Evolutionary conservation across 2,113 vertebrate genomes (phyloP), one percentile per base, ranked within the genome.

Genomic region (Sebastes schlegelii): DNA sequence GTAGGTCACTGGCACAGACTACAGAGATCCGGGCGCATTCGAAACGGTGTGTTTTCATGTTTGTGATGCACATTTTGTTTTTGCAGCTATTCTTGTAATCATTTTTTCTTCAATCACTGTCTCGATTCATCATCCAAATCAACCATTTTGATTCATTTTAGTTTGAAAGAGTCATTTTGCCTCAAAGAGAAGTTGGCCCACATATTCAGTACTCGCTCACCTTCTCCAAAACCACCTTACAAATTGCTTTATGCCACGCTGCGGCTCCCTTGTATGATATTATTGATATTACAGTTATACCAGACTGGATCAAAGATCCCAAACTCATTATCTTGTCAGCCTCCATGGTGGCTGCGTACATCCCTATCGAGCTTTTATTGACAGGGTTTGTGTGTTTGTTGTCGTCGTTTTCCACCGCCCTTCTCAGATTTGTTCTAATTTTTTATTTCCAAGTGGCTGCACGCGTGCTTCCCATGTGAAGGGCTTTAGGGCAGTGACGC

Each of bases 1-100:
- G 84, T 94, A 94, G 93, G 93, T 94, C 93, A 94, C 90, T 93
- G 92, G 93, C 91, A 92, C 93, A 93, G 88, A 87, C 91, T 74
- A 76, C 78, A 68, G 77, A 86, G 79, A 85, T 72, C 60, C 85
- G 62, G 66, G 80, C 78, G 12, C 82, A 84, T 63, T 80, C 48
- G 74, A 86, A 79, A 80, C 13, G 3, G 16, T 75, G 52, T 57
- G 79, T 80, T 66, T 78, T 74, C n/a, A 58, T 77, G 76, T 88
- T 78, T 88, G 61, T 67, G 19, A 79, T 79, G 14, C 74, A 69
- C 65, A 43, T 69, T 74, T 75, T 65, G 11, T 26, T 79, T 74
- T 83, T 70, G 54, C 10, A 9, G 34, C 65, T 58, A 58, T 74
- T 61, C 57, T 16, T 80, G 2, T 73, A 23, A 71, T 80, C 8